Evolutionary conservation across 2,888 invertebrate genomes (phyloP), one percentile per base, ranked within the genome.

Genomic region (Yponomeuta evonymella): DNA sequence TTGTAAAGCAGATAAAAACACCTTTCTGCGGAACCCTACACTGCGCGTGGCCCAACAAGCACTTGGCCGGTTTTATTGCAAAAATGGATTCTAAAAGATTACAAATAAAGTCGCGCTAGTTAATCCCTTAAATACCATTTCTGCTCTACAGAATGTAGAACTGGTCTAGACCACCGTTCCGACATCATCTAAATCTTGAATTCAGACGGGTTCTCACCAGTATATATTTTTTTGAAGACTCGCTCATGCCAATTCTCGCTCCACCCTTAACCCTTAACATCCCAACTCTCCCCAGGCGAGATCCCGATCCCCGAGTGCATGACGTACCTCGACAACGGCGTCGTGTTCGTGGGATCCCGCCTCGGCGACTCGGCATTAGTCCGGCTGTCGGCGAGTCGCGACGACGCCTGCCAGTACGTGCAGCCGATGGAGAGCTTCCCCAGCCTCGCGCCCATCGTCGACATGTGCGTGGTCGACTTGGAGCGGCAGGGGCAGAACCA

Each of bases 401-500:
- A 98, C 83, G 97, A 97, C 70, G 94, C 93, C 75, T 96, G 96
- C 11, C 97, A 97, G 9, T 99, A 98, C 84, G 97, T 99, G 33
- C 96, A 96, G 77, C 95, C 97, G 0, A 97, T 99, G 96, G 99
- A 99, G 90, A 97, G 96, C 15, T 99, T 98, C 88, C 98, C 98
- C 43, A 99, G 99, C 89, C 93, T 99, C 66, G 99, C 98, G 4
- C 99, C 99, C 0, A 99, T 99, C 77, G 95, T 98, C 33, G 99
- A 99, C 85, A 98, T 99, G 97, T 97, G 98, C 75, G 97, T 99
- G 1, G 99, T 99, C 2, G 99, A 99, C 89, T 93, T 99, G 74
- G 99, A 99, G 88, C 93, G 97, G 23, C 98, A 98, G 85, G 99
- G 99, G 0, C 99, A 99, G 90, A 98, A 98, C 15, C 98, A 98